These are phyloP conservation scores for Monochamus saltuarius DNA, from an alignment of 1,140 invertebrate species.

Conservation along the genomic window DNA sequence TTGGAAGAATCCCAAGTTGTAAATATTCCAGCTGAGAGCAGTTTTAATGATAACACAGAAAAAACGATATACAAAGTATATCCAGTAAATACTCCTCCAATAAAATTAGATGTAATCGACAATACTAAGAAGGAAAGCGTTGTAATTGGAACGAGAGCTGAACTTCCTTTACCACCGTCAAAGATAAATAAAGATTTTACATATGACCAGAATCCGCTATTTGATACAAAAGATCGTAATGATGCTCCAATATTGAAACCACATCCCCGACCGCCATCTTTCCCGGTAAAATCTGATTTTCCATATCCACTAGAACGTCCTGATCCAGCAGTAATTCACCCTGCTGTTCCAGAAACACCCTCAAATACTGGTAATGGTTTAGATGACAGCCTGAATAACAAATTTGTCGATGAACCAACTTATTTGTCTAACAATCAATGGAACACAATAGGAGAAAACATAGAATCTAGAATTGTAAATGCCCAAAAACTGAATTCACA, in stretches of 20 bases:
- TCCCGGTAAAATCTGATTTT: slow-evolving; percentile 58
- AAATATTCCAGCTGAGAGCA: slow-evolving; percentile 9
- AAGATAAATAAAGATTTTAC: slow-evolving; percentile 50
- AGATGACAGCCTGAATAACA: slow-evolving; percentile 29
- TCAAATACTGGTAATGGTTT: slow-evolving; percentile 28
- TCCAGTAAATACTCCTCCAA: slow-evolving; percentile 56
- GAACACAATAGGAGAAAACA: slow-evolving; percentile 42
- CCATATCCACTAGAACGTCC: slow-evolving; percentile 63
- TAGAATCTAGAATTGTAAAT: slow-evolving; percentile 40
- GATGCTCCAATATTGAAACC: slow-evolving; percentile 55
- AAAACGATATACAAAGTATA: slow-evolving; percentile 66
- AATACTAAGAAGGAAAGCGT: slow-evolving; percentile 56
- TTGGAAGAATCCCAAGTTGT: background rate
- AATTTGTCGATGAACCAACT: slow-evolving; percentile 25
- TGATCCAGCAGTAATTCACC: slow-evolving; percentile 47
- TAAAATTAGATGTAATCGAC: slow-evolving; percentile 54
- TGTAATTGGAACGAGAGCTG: slow-evolving; percentile 59
- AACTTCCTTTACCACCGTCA: slow-evolving; percentile 58
- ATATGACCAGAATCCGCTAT: slow-evolving; percentile 54
- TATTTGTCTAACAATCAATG: slow-evolving; percentile 47
- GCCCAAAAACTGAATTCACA: slow-evolving; percentile 30
- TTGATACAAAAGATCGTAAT: slow-evolving; percentile 52
- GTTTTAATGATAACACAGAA: slow-evolving; percentile 36
- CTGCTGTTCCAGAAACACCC: slow-evolving; percentile 48
- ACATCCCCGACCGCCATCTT: slow-evolving; percentile 49